Conservation (phyloP, 2,888 invertebrate genomes). For the Eilema depressum region DNA sequence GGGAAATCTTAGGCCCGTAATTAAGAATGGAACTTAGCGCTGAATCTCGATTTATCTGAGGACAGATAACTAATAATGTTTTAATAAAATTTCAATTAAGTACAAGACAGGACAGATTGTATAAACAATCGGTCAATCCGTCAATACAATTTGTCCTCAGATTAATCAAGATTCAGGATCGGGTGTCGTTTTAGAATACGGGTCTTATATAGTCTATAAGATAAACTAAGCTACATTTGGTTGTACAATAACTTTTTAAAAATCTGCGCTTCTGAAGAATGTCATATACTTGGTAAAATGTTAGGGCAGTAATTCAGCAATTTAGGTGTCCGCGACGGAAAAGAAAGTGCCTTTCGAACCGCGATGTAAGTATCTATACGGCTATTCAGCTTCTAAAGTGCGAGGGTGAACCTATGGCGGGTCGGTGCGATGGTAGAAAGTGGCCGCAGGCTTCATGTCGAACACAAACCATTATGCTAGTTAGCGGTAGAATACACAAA, state of each 20-base stretch:
- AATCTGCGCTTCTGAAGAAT: not conserved
- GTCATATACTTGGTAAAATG: not conserved
- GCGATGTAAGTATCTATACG: not conserved
- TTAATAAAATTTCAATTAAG: too few species aligned
- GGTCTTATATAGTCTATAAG: too few species aligned
- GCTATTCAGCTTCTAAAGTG: not conserved
- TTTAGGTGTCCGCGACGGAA: not conserved
- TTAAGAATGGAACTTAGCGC: too few species aligned
- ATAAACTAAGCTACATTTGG: too few species aligned
- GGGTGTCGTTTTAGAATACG: too few species aligned
- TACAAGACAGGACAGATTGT: too few species aligned
- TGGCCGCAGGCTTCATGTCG: not conserved
- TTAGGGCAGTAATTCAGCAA: not conserved
- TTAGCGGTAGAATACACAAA: not conserved
- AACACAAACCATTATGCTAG: not conserved
- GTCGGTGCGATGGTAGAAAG: not conserved
- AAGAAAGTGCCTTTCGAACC: conserved; percentile 4
- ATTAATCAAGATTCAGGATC: too few species aligned
- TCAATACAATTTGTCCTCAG: too few species aligned
- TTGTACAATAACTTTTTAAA: not conserved
- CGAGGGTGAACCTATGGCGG: conserved; percentile 1
- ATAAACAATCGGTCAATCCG: too few species aligned
- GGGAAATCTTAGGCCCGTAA: too few species aligned
- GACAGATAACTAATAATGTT: too few species aligned
- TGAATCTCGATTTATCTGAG: too few species aligned